These are phyloP conservation scores for Calypte anna DNA, from an alignment of 2,113 vertebrate species.

Conservation along the genomic window DNA sequence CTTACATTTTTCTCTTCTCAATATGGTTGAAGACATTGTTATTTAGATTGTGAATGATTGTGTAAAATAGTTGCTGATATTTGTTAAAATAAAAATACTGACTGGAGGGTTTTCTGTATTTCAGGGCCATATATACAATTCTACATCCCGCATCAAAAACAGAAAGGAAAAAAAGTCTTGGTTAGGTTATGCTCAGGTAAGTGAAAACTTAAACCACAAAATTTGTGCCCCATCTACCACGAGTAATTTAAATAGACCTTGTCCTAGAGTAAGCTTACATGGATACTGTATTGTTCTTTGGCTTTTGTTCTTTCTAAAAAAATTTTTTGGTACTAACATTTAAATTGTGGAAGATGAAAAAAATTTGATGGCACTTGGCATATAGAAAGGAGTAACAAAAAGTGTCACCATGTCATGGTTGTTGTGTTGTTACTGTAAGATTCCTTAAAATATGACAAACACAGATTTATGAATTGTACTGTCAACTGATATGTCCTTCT, in stretches of 20 bases:
- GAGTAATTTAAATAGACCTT: not conserved
- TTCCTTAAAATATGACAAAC: not conserved
- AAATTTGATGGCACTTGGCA: not conserved
- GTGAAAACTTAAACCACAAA: constrained; percentile 10
- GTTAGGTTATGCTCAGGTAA: constrained; percentile 98
- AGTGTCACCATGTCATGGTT: not conserved
- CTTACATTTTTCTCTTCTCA: not conserved
- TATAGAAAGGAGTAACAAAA: not conserved
- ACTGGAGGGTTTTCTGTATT: constrained; percentile 53
- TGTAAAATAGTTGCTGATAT: not conserved
- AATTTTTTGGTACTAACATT: not conserved
- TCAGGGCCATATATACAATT: constrained; percentile 98
- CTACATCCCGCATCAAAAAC: constrained; percentile 96
- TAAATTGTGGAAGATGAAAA: not conserved
- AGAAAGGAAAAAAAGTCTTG: constrained; percentile 96
- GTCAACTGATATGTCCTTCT: not conserved
- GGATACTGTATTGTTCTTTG: not conserved
- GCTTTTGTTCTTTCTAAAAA: not conserved
- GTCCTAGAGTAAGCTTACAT: not conserved
- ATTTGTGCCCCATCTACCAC: accelerated
- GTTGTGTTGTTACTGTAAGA: not conserved
- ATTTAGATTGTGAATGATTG: not conserved
- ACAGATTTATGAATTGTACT: not conserved
- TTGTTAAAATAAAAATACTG: not conserved
- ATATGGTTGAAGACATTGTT: not conserved